Evolutionary conservation across 37 sponge, comb jelly and placozoan genomes (phyloP).

Genomic region (Cladorhizidae sp.): DNA sequence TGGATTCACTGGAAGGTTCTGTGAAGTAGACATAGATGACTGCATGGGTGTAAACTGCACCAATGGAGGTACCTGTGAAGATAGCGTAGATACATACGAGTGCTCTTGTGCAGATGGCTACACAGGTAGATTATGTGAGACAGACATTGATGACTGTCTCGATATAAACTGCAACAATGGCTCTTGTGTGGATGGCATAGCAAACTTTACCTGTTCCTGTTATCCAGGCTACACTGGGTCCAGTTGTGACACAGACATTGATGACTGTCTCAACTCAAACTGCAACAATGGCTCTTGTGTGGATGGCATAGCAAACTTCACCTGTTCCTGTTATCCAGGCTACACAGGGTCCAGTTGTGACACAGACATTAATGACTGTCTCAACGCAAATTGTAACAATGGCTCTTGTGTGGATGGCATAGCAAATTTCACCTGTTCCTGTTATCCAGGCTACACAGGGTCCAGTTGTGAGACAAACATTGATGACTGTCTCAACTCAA

Average conservation of each 20-base stretch:
- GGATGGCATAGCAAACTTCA: slow-evolving; percentile 29
- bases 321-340: slow-evolving; percentile 36
- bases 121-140: slow-evolving; percentile 47
- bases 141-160: slow-evolving; percentile 45
- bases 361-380: slow-evolving; percentile 34
- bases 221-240: slow-evolving; percentile 56
- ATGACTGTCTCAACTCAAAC: slow-evolving; percentile 40
- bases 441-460: slow-evolving; percentile 33
- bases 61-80: slow-evolving; percentile 58
- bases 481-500: slow-evolving; percentile 23
- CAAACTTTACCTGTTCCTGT: slow-evolving; percentile 55
- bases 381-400: slow-evolving; percentile 11
- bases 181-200: slow-evolving; percentile 27
- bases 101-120: slow-evolving; percentile 63
- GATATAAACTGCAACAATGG: slow-evolving; percentile 44
- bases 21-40: slow-evolving; percentile 55
- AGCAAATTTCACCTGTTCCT: slow-evolving; percentile 8
- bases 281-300: slow-evolving; percentile 42
- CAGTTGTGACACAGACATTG: slow-evolving; percentile 35
- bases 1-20: slow-evolving; percentile 55
- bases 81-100: slow-evolving; percentile 19
- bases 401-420: slow-evolving; percentile 38
- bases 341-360: slow-evolving; percentile 47
- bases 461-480: slow-evolving; percentile 25
- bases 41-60: slow-evolving; percentile 54